A percentile compares a stretch with the other conserved stretches of the same genome.
Conservation (phyloP, 1,140 invertebrate genomes). For the fruit fly (Drosophila melanogaster) region DNA sequence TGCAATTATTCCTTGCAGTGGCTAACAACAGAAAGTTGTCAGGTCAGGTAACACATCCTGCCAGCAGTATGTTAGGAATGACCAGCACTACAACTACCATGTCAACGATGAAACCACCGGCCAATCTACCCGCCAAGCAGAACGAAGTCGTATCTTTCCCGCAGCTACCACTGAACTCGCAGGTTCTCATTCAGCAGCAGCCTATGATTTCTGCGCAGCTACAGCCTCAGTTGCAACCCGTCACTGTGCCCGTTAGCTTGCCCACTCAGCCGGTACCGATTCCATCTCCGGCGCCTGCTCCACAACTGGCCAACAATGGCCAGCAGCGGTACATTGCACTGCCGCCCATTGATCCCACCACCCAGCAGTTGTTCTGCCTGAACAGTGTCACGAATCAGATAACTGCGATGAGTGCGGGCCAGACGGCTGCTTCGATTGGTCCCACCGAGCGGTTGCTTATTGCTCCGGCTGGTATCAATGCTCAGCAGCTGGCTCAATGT, state of each 20-base stretch:
- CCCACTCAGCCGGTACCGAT: conserved; percentile 18
- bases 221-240: conserved; percentile 29
- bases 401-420: conserved; percentile 78
- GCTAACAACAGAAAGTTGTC: conserved; percentile 52
- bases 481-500: conserved; percentile 82
- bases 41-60: conserved; percentile 10
- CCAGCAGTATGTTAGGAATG: conserved; percentile 35
- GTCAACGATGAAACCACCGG: conserved; percentile 64
- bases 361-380: conserved; percentile 81
- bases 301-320: conserved; percentile 35
- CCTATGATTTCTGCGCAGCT: conserved; percentile 35
- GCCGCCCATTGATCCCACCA: conserved; percentile 79
- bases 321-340: conserved; percentile 79
- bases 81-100: conserved; percentile 29
- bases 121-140: conserved; percentile 36
- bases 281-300: conserved; percentile 23
- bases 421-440: conserved; percentile 79
- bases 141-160: conserved; percentile 54
- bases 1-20: conserved; percentile 11
- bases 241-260: conserved; percentile 9
- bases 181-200: conserved; percentile 55
- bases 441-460: conserved; percentile 81
- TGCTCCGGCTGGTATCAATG: conserved; percentile 82
- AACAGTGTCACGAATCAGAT: conserved; percentile 84
- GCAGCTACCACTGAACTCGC: conserved; percentile 48